Percentiles rank a stretch among this genome's conserved stretches.
These are phyloP conservation scores for Cyclura pinguis DNA, from an alignment of 2,797 vertebrate species.

Conservation along the genomic window DNA sequence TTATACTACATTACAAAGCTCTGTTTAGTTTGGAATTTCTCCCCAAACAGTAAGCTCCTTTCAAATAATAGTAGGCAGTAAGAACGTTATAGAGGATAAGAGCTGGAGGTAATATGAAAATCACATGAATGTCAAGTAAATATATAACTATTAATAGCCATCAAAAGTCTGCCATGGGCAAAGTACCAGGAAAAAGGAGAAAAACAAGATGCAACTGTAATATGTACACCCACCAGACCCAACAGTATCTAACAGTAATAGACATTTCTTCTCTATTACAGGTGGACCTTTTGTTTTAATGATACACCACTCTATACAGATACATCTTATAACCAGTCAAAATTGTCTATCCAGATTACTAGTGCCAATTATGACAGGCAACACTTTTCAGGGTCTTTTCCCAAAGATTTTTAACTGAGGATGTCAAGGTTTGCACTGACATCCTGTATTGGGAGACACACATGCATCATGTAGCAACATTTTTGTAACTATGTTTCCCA, in stretches of 20 bases:
- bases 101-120: background rate
- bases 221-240: background rate
- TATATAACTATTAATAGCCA: background rate
- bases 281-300: slow-evolving; percentile 9
- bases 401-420: background rate
- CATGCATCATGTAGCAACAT: too few relatives aligned
- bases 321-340: background rate
- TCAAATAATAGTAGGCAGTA: background rate
- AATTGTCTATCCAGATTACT: background rate
- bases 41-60: background rate
- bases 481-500: too few relatives aligned
- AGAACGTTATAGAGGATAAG: background rate
- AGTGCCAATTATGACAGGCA: background rate
- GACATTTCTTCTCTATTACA: background rate
- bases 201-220: background rate
- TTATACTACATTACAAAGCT: background rate
- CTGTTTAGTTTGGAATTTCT: background rate
- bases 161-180: background rate
- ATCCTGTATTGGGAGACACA: too few relatives aligned
- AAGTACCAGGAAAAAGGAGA: background rate
- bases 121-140: background rate
- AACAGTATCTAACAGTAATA: background rate
- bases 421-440: background rate
- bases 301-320: background rate
- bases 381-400: background rate